Base-by-base conservation (phyloP, 1,140 invertebrate genomes). In the Psix sp. region DNA sequence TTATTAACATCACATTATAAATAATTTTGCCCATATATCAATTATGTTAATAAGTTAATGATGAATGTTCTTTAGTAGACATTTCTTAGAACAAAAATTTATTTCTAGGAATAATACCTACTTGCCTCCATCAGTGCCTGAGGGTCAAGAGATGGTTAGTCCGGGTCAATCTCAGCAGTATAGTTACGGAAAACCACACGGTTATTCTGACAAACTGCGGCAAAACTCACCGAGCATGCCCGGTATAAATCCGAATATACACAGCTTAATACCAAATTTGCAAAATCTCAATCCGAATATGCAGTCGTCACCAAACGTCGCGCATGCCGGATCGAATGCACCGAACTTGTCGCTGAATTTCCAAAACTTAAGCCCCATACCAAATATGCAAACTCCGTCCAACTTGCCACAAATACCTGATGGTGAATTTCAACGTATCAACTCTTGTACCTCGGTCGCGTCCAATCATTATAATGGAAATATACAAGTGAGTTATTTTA, bases 41-140 rank as follows among this genome's bases (percentile, higher is more conserved):
- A n/a, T n/a, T n/a, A n/a, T n/a, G n/a, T n/a, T n/a, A n/a, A n/a
- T n/a, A n/a, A n/a, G n/a, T n/a, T n/a, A n/a, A n/a, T n/a, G n/a
- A n/a, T n/a, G n/a, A n/a, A n/a, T n/a, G n/a, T n/a, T n/a, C n/a
- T n/a, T n/a, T n/a, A n/a, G n/a, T n/a, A n/a, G n/a, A n/a, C n/a
- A n/a, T n/a, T n/a, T n/a, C n/a, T n/a, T n/a, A n/a, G n/a, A n/a
- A n/a, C n/a, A n/a, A n/a, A n/a, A n/a, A n/a, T n/a, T n/a, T n/a
- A n/a, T n/a, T n/a, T n/a, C n/a, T n/a, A n/a, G n/a, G n/a, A 48
- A 39, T 42, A 35, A 11, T 20, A 17, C 1, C 11, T 40, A 40
- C 4, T 90, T 96, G 6, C 95, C 95, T 18, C 93, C 95, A 0
- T 90, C 93, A 11, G 94, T 96, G 11, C 94, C 94, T 14, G 95